Evolutionary conservation across 2,113 vertebrate species (phyloP).

Genomic region (Cyphomyrus plagiostoma): DNA sequence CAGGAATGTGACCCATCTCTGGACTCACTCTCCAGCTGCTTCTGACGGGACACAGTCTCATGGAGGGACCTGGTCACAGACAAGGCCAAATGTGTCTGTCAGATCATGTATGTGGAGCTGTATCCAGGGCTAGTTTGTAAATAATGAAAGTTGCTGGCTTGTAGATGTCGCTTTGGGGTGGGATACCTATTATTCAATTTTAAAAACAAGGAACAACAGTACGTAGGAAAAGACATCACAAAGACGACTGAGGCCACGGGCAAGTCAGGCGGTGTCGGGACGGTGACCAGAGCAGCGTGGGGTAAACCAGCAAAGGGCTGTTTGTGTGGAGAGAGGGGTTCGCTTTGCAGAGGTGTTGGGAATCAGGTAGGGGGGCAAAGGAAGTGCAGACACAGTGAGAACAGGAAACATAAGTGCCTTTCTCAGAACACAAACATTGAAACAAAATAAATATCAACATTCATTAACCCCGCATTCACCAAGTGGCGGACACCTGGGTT

Average conservation of each 20-base stretch:
- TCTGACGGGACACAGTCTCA: not conserved
- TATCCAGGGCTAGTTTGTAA: constrained; percentile 8
- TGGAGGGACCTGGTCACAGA: constrained; percentile 4
- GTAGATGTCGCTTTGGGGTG: not conserved
- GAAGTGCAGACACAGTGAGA: not conserved
- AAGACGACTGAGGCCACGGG: not conserved
- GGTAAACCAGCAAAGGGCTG: not conserved
- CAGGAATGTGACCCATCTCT: not conserved
- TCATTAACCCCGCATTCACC: not conserved
- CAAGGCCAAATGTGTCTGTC: not conserved
- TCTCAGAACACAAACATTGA: not conserved
- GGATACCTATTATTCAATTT: not conserved
- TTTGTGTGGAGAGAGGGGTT: not conserved
- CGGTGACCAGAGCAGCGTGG: not conserved
- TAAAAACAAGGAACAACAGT: not conserved
- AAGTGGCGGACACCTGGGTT: not conserved
- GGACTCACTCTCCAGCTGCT: not conserved
- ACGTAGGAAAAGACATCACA: not conserved
- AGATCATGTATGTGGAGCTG: constrained; percentile 20
- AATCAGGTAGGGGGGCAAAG: not conserved
- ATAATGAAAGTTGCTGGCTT: not conserved
- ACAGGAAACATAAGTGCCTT: not conserved
- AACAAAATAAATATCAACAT: not conserved
- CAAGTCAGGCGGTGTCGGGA: not conserved
- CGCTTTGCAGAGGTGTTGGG: not conserved